Base-by-base conservation (phyloP, 2,797 vertebrate genomes). In the Eupleurogrammus muticus region DNA sequence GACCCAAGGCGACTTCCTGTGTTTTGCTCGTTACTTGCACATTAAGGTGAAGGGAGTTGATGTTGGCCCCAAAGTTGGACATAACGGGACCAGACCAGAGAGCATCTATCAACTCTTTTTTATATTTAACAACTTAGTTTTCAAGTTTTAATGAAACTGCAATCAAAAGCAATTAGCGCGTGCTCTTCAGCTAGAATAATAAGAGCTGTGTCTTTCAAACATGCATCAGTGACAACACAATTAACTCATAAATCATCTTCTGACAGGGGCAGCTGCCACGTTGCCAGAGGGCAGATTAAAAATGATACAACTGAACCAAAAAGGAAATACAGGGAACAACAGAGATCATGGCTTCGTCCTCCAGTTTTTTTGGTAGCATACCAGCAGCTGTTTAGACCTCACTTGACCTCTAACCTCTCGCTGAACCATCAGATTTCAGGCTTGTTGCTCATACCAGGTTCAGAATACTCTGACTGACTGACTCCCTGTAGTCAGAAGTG, bases 391-490 rank as follows among this genome's bases (percentile, higher is more conserved):
- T 71, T 68, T 71, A 52, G 38, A 63, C 34, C 28, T 47, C 67
- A 63, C 60, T 34, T 47, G 24, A 44, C 21, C 11, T 49, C 23
- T 35, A 46, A 48, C 48, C 20, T 42, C 66, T 75, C 42, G 19
- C 36, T 12, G 10, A 36, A 20, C 75, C 77, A 88, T 79, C 80
- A 85, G 67, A 71, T 78, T 67, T 75, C 67, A 82, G 70, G 80
- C 53, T 69, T 90, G 62, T 62, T 54, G 63, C 60, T 86, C 64
- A 64, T 71, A 34, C 53, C 53, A 47, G 66, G n/a, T 20, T 68
- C 59, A 55, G 73, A 72, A 65, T 75, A 58, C 59, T 34, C 62
- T 82, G 83, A 86, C 75, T 83, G 73, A 86, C 69, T 76, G 56
- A 66, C 34, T 79, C 73, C 77, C 78, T 53, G 52, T 58, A 50